Conservation (phyloP, 2,888 invertebrate species). For the Leptarthrus brevirostris region DNA sequence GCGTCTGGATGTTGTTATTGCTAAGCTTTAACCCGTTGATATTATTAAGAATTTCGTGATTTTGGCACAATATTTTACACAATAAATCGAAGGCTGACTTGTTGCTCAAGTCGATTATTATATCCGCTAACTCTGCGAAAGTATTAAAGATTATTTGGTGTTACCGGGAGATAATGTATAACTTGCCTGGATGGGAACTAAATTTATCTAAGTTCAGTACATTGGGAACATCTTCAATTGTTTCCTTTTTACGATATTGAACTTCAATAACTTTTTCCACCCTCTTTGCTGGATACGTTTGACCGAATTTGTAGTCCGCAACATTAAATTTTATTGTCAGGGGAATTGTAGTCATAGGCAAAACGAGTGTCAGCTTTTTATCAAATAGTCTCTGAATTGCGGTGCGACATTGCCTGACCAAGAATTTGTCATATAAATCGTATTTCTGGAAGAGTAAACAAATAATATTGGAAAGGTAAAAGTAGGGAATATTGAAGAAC, state of each 20-base stretch:
- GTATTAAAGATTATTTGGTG: no score
- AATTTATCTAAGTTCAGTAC: slow-evolving; percentile 52
- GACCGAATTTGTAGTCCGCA: slow-evolving; percentile 49
- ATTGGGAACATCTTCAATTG: slow-evolving; percentile 46
- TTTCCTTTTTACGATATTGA: slow-evolving; percentile 38
- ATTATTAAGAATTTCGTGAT: slow-evolving; percentile 49
- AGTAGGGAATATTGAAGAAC: neutral
- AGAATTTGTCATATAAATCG: slow-evolving; percentile 35
- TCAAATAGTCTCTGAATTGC: slow-evolving; percentile 50
- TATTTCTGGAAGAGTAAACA: slow-evolving; percentile 35
- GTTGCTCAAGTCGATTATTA: slow-evolving; percentile 51
- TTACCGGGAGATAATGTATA: no score
- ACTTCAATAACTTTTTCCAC: slow-evolving; percentile 45
- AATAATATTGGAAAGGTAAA: no score
- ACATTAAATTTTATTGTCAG: slow-evolving; percentile 46
- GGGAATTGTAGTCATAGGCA: slow-evolving; percentile 6
- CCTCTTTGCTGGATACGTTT: slow-evolving; percentile 52
- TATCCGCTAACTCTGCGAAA: slow-evolving; percentile 49
- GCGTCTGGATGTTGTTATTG: slow-evolving; percentile 51
- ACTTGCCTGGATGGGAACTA: slow-evolving; percentile 23
- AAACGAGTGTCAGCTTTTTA: neutral
- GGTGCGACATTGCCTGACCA: slow-evolving; percentile 47
- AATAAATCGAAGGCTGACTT: slow-evolving; percentile 49
- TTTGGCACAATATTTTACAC: slow-evolving; percentile 46
- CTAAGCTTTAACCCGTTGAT: slow-evolving; percentile 53